Evolutionary conservation across 2,797 vertebrate species (phyloP), one percentile per base, ranked within the genome.

Genomic region (Champsocephalus esox): DNA sequence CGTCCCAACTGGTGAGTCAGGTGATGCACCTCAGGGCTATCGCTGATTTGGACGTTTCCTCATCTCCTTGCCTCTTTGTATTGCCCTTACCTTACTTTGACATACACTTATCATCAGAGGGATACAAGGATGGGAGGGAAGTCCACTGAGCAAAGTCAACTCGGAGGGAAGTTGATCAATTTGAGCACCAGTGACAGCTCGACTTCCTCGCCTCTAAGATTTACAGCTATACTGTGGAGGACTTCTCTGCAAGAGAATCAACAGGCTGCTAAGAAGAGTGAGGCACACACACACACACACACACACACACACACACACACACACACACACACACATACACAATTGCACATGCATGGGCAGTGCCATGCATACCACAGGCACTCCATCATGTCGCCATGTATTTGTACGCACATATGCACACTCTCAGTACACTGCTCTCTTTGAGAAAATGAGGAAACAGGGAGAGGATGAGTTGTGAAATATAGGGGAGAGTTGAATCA

Each of bases 31-130:
- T 89, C 83, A 86, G n/a, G 71, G 72, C 79, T 75, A 67, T 73
- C 79, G 75, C 74, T 87, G 78, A 88, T 88, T 82, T 89, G 70
- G 75, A 87, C 21, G 34, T 87, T 86, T 75, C 79, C 84, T 72
- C 75, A 78, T 67, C 57, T 81, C 77, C 50, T 69, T 49, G 49
- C 14, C 28, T 81, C 57, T 60, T 66, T 76, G 41, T 14, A 81
- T 59, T 17, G 45, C 73, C 73, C 77, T 83, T 79, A 77, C 81
- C 73, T 84, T 86, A 73, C 81, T 83, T 84, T 81, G 84, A 87
- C 54, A 80, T 50, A 66, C 66, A 70, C 79, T 85, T 78, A 71
- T 82, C 75, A 88, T 87, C 88, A 88, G 74, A 46, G 43, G 83
- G 83, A 89, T 89, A 84, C 90, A 84, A 84, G 79, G 76, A 72